Conservation (phyloP, 2,797 vertebrate species). For the Acanthopagrus latus region DNA sequence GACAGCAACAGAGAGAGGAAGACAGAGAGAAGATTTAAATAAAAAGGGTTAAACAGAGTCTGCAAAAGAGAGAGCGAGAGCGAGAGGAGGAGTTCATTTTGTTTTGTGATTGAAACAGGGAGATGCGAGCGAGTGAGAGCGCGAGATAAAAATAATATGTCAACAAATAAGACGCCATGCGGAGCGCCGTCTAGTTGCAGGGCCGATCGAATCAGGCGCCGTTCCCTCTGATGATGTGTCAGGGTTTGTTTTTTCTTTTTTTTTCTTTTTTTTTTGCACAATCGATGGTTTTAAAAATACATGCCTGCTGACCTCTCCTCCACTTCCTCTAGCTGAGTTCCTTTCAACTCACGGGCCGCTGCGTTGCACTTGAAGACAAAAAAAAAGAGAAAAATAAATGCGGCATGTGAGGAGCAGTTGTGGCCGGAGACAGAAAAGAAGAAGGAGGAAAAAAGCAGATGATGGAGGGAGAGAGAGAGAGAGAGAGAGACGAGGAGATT, state of each 20-base stretch:
- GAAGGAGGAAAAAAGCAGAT: conserved; percentile 29
- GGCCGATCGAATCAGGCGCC: conserved; percentile 30
- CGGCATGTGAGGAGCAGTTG: conserved; percentile 12
- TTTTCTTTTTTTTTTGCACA: conserved; percentile 51
- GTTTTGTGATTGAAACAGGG: conserved; percentile 42
- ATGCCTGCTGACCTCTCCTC: conserved; percentile 59
- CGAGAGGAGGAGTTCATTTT: conserved; percentile 16
- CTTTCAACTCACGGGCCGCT: conserved; percentile 29
- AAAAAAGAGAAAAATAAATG: conserved; percentile 23
- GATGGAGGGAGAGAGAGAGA: conserved; percentile 18
- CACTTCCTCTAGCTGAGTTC: conserved; percentile 13
- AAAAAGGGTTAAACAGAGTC: conserved; percentile 7
- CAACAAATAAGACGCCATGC: conserved; percentile 49
- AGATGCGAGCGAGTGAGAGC: conserved; percentile 33
- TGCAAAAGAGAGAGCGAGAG: background rate
- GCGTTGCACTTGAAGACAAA: conserved; percentile 1
- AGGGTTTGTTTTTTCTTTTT: background rate
- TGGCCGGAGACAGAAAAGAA: background rate
- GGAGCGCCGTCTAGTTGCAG: conserved; percentile 43
- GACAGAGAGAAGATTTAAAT: background rate
- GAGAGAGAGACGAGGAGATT: conserved; percentile 29
- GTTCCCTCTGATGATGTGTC: conserved; percentile 62
- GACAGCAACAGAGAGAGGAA: conserved; percentile 22
- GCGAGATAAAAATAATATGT: conserved; percentile 62
- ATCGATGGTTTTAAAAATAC: conserved; percentile 65